These are phyloP conservation scores for Phrixothrix hirtus DNA, from an alignment of 2,888 invertebrate genomes.

Conservation along the genomic window DNA sequence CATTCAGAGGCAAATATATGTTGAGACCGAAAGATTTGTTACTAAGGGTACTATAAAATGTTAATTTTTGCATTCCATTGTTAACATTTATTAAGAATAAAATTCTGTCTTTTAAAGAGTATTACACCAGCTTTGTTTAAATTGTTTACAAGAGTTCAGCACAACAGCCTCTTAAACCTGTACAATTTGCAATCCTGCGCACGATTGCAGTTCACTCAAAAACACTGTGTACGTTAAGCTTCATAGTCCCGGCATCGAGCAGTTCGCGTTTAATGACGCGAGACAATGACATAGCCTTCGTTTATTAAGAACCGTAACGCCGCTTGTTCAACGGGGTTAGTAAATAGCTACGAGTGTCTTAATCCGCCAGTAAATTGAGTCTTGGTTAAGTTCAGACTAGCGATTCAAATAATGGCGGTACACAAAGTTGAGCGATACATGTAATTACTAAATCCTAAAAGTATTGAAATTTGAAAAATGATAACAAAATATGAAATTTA, in stretches of 20 bases:
- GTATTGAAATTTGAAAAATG: conserved; percentile 1
- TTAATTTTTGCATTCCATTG: conserved; percentile 19
- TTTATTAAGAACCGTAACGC: conserved; percentile 59
- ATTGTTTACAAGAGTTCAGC: conserved; percentile 28
- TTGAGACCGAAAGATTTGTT: conserved; percentile 17
- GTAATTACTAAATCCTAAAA: conserved; percentile 15
- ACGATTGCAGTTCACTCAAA: conserved; percentile 53
- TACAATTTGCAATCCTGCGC: conserved; percentile 48
- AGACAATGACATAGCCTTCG: conserved; percentile 58
- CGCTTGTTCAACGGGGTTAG: conserved; percentile 57
- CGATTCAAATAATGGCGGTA: conserved; percentile 47
- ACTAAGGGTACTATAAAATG: conserved; percentile 18
- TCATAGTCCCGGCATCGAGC: conserved; percentile 49
- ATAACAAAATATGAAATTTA: too few species aligned
- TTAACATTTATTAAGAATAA: conserved; percentile 26
- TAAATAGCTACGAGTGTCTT: conserved; percentile 57
- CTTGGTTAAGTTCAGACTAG: conserved; percentile 54
- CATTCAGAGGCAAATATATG: conserved; percentile 21
- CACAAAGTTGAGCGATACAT: conserved; percentile 31
- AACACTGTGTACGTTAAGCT: conserved; percentile 54
- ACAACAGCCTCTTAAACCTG: conserved; percentile 33
- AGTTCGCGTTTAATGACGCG: conserved; percentile 57
- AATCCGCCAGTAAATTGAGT: conserved; percentile 58
- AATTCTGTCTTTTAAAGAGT: conserved; percentile 23
- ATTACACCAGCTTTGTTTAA: conserved; percentile 29